Evolutionary conservation across 2,113 vertebrate genomes (phyloP), one percentile per base, ranked within the genome.

Genomic region (Thalassoma bifasciatum): DNA sequence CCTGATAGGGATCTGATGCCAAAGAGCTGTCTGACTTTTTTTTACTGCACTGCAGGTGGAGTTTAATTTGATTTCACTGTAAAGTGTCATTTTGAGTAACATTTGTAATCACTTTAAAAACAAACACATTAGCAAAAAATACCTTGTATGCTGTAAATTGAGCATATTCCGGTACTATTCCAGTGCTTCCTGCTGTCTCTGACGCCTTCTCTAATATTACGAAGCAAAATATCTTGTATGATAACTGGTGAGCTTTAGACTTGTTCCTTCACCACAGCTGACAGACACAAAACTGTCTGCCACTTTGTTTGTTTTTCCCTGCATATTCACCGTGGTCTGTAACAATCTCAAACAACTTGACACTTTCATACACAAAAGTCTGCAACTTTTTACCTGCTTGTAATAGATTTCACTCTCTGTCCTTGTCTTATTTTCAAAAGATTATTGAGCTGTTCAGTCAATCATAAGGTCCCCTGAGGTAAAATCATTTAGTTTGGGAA

Each of bases 381-480:
- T 22, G 5, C 6, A 22, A 26, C 37, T 50, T 50, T 26, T 34
- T 16, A 9, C 11, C 21, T 26, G 13, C 30, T 30, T 4, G 30
- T 30, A 46, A 16, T 68, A 17, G 12, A 51, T 23, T 8, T 46
- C 19, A 9, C 1, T 36, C 53, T 64, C 5, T 30, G 30, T 58
- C 9, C 17, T 30, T 30, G 6, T 30, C 30, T 30, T 30, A 6
- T 30, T 30, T 30, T 30, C 30, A 30, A 30, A 6, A 30, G 30
- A 30, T 30, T 30, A 30, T 30, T 30, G 30, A 30, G 3, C 30
- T 30, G 6, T 6, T 30, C 30, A 36, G 62, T 67, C 10, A 56
- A 61, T 79, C 71, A 78, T 69, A 70, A 72, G 23, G 56, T 68
- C 71, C 58, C 13, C 59, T 19, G 23, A 53, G 70, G 56, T 54